Conservation (phyloP, 2,888 invertebrate species). For the Archips xylosteana region DNA sequence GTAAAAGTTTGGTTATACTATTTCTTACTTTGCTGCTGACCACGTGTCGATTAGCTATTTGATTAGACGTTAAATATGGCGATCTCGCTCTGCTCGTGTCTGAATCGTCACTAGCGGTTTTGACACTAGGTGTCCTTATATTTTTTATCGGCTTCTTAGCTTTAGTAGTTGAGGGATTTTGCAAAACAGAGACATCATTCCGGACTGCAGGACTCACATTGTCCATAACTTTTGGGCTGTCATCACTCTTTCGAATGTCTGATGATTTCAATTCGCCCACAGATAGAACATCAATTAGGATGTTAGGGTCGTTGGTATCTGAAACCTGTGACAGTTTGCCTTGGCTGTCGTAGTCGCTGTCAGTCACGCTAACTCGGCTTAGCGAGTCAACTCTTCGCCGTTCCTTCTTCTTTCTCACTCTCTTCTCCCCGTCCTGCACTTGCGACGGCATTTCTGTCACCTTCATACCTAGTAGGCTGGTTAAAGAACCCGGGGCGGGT, state of each 20-base stretch:
- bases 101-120: constrained; percentile 23
- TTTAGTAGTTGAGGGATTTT: constrained; percentile 8
- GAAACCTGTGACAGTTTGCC: constrained; percentile 60
- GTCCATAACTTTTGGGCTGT: constrained; percentile 29
- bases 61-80: constrained; percentile 32
- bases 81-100: constrained; percentile 30
- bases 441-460: constrained; percentile 50
- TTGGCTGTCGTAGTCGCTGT: constrained; percentile 67
- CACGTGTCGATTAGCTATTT: constrained; percentile 40
- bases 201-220: constrained; percentile 26
- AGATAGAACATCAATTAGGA: constrained; percentile 66
- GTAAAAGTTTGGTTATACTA: constrained; percentile 64
- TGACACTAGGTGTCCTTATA: constrained; percentile 11
- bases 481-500: constrained; percentile 52
- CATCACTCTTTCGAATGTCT: constrained; percentile 45
- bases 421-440: constrained; percentile 33
- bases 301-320: constrained; percentile 57
- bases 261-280: constrained; percentile 71
- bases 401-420: constrained; percentile 42
- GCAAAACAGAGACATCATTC: background rate
- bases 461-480: constrained; percentile 69
- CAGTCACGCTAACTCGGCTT: constrained; percentile 47
- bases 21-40: constrained; percentile 56
- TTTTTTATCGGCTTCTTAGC: constrained; percentile 1
- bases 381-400: constrained; percentile 20